A percentile compares a stretch with the other conserved stretches of the same genome.
These are phyloP conservation scores for Odocoileus virginianus DNA, from an alignment of 2,113 vertebrate species.

Conservation along the genomic window DNA sequence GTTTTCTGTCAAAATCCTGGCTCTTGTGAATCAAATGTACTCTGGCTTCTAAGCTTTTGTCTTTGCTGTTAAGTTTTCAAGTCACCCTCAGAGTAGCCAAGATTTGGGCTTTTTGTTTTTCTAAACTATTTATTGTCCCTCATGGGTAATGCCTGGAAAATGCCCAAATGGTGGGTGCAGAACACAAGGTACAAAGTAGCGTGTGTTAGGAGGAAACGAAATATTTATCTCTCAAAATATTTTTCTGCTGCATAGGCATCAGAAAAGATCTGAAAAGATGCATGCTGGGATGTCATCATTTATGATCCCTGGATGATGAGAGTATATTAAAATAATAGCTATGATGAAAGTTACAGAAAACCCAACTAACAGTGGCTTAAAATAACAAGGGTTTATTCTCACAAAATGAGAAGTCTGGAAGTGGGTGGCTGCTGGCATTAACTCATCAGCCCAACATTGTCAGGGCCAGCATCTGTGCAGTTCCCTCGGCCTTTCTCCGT, in stretches of 20 bases:
- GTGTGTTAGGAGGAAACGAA: neutral
- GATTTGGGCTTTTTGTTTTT: slow-evolving; percentile 20
- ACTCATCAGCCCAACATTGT: neutral
- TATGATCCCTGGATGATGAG: neutral
- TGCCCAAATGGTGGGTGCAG: neutral
- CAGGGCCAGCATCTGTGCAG: neutral
- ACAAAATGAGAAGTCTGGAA: neutral
- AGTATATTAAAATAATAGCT: neutral
- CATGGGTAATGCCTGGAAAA: neutral
- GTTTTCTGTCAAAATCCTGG: neutral
- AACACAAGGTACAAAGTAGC: neutral
- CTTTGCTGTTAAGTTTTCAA: neutral
- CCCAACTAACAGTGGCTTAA: neutral
- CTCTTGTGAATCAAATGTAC: neutral
- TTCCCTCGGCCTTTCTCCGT: neutral
- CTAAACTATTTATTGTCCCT: neutral
- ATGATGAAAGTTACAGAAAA: neutral
- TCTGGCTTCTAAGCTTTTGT: neutral
- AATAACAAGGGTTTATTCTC: slow-evolving; percentile 15
- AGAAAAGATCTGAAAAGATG: neutral
- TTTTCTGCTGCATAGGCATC: neutral
- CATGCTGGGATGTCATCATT: neutral
- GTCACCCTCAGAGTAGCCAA: neutral
- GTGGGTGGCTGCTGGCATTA: neutral
- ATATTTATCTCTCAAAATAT: slow-evolving; percentile 30